A percentile compares a stretch with the other conserved stretches of the same genome.
Evolutionary conservation across 2,888 invertebrate species (phyloP).

Genomic region (Nematopogon swammerdamellus): DNA sequence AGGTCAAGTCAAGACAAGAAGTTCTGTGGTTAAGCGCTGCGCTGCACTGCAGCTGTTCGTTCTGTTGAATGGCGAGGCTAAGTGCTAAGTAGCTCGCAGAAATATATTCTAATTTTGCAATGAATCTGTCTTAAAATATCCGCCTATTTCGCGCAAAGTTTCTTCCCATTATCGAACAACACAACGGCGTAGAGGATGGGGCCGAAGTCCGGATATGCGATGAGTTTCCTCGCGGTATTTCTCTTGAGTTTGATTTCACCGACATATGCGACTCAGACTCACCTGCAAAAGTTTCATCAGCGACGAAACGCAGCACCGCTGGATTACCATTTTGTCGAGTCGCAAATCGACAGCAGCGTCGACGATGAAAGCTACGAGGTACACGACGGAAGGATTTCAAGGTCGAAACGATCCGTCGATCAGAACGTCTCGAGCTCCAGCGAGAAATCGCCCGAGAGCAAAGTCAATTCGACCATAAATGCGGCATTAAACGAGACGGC

Average conservation of each 20-base stretch:
- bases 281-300: background rate
- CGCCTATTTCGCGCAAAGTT: too few relatives aligned
- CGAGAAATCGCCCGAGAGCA: conserved; percentile 7
- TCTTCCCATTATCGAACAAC: too few relatives aligned
- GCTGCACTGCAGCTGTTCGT: too few relatives aligned
- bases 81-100: too few relatives aligned
- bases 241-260: background rate
- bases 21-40: too few relatives aligned
- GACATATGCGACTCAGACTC: background rate
- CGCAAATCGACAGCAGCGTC: background rate
- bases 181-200: too few relatives aligned
- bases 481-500: background rate
- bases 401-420: conserved; percentile 28
- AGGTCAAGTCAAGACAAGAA: too few relatives aligned
- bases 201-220: too few relatives aligned
- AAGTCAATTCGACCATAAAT: background rate
- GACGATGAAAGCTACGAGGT: background rate
- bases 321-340: background rate
- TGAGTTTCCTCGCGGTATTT: too few relatives aligned
- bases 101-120: too few relatives aligned
- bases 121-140: too few relatives aligned
- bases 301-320: background rate
- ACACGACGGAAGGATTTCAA: conserved; percentile 17
- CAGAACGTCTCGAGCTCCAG: conserved; percentile 22
- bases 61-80: too few relatives aligned